Conservation (phyloP, 2,797 vertebrate species). For the Tenualosa thibaudeaui region DNA sequence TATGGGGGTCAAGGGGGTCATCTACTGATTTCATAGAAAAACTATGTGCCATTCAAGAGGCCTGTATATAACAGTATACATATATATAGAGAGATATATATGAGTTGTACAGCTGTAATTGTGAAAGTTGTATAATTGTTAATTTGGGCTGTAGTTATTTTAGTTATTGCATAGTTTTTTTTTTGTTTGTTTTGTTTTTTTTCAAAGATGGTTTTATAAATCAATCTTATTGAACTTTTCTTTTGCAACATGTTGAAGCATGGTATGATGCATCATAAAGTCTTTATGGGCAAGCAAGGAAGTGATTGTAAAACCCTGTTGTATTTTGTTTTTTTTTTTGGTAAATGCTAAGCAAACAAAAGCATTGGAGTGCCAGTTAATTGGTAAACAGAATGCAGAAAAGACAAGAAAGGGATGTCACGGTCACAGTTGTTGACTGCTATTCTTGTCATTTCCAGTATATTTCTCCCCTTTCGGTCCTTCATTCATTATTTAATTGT, state of each 20-base stretch:
- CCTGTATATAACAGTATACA: constrained; percentile 46
- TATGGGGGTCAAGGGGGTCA: constrained; percentile 28
- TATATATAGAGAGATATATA: neutral
- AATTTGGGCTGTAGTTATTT: constrained; percentile 48
- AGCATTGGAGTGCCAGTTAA: neutral
- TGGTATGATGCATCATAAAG: constrained; percentile 50
- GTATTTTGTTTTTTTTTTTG: constrained; percentile 39
- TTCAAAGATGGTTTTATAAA: constrained; percentile 54
- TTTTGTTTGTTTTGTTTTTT: constrained; percentile 44
- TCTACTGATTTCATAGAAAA: constrained; percentile 51
- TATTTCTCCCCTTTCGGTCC: constrained; percentile 30
- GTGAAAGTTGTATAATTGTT: constrained; percentile 42
- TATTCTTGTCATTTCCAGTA: constrained; percentile 11
- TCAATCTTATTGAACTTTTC: constrained; percentile 39
- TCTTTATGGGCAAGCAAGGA: constrained; percentile 49
- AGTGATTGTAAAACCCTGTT: constrained; percentile 64
- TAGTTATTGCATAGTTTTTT: constrained; percentile 38
- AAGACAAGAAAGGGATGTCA: neutral
- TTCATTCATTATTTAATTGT: constrained; percentile 53
- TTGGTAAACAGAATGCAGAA: neutral
- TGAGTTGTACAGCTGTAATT: constrained; percentile 50
- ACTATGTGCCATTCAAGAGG: constrained; percentile 47
- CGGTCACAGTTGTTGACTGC: neutral
- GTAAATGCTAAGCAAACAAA: constrained; percentile 9
- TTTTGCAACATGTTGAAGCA: constrained; percentile 30